phyloP scores from a whole-genome alignment of 2,113 vertebrate species.

The Platysteira castanea region DNA sequence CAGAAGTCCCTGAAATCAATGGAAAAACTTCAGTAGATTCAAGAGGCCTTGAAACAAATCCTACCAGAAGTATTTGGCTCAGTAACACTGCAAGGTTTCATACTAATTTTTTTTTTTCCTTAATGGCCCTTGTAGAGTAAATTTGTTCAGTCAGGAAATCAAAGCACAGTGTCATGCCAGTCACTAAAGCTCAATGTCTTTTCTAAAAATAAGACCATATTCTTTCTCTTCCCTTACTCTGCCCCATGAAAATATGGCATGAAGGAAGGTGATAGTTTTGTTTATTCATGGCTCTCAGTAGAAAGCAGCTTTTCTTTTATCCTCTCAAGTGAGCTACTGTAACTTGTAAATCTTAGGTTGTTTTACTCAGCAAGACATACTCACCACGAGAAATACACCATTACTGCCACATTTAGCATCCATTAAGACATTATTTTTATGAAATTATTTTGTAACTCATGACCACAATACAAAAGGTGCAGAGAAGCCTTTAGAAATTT shows the following conservation, averaged over 20 bases:
- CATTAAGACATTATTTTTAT: not conserved
- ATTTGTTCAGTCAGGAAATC: conserved; percentile 35
- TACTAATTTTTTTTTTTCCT: not conserved
- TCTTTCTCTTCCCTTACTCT: not conserved
- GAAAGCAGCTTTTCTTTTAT: not conserved
- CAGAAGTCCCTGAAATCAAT: conserved; percentile 31
- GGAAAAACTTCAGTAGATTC: conserved; percentile 26
- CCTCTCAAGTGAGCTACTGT: not conserved
- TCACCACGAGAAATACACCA: not conserved
- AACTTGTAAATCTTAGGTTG: not conserved
- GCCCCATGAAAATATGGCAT: not conserved
- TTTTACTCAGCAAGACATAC: not conserved
- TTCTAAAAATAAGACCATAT: not conserved
- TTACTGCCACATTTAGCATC: not conserved
- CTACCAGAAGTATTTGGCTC: conserved; percentile 42
- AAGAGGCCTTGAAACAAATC: conserved; percentile 21
- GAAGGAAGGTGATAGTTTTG: not conserved
- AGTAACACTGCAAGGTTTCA: not conserved
- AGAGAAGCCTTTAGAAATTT: not conserved
- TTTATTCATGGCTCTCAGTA: not conserved
- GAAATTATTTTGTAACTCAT: not conserved
- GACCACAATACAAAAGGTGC: not conserved
- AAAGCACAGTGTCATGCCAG: conserved; percentile 8
- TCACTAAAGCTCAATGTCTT: conserved; percentile 4
- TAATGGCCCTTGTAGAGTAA: not conserved